Evolutionary conservation across 2,888 invertebrate species (phyloP), one percentile per base, ranked within the genome.

Genomic region (Eucriotettix oculatus): DNA sequence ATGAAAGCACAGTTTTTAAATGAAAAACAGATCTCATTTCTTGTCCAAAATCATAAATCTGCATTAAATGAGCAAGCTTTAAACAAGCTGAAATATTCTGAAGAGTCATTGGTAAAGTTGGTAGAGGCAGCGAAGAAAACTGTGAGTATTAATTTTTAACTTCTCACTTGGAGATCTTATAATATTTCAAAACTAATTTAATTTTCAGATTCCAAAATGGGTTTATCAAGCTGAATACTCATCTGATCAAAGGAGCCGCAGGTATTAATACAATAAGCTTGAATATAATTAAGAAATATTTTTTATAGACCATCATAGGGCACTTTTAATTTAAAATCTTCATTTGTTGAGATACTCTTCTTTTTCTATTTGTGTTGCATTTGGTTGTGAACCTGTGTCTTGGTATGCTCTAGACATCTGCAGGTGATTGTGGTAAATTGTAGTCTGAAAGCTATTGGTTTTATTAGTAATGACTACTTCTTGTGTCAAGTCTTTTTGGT

Each of bases 1-100:
- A 77, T 84, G 0, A 92, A 91, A 72, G 84, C 89, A 0, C 88
- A 90, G 66, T 97, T 90, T 72, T 77, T 99, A 14, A 85, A 82
- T 58, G 70, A 81, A 52, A 81, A 86, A 57, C 88, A 89, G 68
- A 75, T 93, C 44, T 76, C 80, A 16, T 93, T 98, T 70, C 76
- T 99, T 10, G 80, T 85, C n/a, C 81, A 86, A 42, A 99, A 99
- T 73, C 76, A 57, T 52, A 54, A 60, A 40, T 54, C 62, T 40
- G 41, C 59, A 10, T 41, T 52, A 14, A 55, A 41, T 12, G 44
- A 48, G 43, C 58, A 29, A 16, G 55, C 12, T 79, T 1, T 74
- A 29, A n/a, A 48, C 14, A 48, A 48, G 9, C n/a, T 12, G 12
- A 48, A 48, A 48, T 14, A 12, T 14, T 48, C n/a, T 48, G 48